Base-by-base conservation (phyloP, 2,113 vertebrate species). In the Oncorhynchus clarkii region DNA sequence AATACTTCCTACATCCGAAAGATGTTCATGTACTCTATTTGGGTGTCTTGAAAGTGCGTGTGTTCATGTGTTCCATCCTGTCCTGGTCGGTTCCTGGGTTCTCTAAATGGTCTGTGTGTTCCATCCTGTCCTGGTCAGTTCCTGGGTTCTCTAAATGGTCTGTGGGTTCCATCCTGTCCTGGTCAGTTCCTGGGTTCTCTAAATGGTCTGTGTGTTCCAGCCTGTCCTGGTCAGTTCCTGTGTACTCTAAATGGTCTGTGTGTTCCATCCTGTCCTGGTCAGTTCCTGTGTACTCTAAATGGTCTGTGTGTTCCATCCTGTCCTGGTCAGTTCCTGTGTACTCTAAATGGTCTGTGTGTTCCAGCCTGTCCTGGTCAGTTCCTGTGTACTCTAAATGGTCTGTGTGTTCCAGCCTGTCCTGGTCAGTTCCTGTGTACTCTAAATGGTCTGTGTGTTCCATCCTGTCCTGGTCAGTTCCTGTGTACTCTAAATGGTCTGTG, bases 91-190 rank as follows among this genome's bases (percentile, higher is more conserved):
- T 96, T 96, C 79, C 91, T 78, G 26, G 24, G 2, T 71, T 5
- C 74, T 39, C 82, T 94, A 62, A 97, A 96, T 0, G 80, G 59
- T 80, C 57, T 83, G 62, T 81, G 29, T 48, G 13, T 62, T 29
- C n/a, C 78, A 99, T 96, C 97, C n/a, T 99, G 97, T 73, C 97
- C 97, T 0, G 92, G 93, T 14, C 95, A 95, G 88, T 96, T 96
- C 79, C 91, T 78, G 26, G 24, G 2, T 72, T 7, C 75, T 31
- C 82, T 94, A 65, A 97, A 96, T 0, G 78, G 59, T 80, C 57
- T 83, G 64, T 81, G 31, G 45, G 13, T 62, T 29, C 16, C 78
- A 99, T 96, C 97, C n/a, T 98, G 97, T 73, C 97, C 97, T 0
- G 92, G 93, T 14, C 95, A 95, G 88, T 96, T 96, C 79, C 91